Conservation (phyloP, 2,888 invertebrate species). For the Meiosimyza platycephala region DNA sequence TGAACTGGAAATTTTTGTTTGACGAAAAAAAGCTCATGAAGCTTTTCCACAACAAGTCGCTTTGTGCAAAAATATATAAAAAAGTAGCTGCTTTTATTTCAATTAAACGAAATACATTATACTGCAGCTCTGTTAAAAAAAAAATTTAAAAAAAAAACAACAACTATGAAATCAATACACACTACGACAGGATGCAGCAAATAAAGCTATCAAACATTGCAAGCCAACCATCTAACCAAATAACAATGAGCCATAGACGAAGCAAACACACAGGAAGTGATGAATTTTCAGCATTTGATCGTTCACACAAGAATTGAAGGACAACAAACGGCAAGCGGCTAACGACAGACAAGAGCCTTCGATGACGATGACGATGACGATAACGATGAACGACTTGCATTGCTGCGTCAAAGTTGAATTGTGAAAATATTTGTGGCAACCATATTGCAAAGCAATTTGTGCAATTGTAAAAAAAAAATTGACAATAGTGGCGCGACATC, state of each 20-base stretch:
- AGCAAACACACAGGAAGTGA: background rate
- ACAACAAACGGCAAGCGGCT: background rate
- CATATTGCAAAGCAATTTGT: conserved; percentile 2
- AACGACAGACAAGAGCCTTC: no score
- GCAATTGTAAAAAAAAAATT: background rate
- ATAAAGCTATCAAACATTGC: conserved; percentile 12
- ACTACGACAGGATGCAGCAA: conserved; percentile 17
- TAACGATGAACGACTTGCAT: no score
- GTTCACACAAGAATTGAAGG: background rate
- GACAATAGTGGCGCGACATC: conserved; percentile 1
- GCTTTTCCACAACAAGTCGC: no score
- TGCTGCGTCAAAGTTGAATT: background rate
- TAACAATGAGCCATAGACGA: no score
- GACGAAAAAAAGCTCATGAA: no score
- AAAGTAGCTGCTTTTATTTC: no score
- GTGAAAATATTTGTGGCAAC: background rate
- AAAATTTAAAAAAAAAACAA: background rate
- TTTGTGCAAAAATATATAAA: no score
- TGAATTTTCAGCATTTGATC: background rate
- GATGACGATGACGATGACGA: no score
- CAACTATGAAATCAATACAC: background rate
- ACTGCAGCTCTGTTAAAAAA: background rate
- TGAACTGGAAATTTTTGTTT: no score
- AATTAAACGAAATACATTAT: no score
- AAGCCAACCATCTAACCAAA: background rate